Base-by-base conservation (phyloP, 2,888 invertebrate species). In the Ophion obscuratus region DNA sequence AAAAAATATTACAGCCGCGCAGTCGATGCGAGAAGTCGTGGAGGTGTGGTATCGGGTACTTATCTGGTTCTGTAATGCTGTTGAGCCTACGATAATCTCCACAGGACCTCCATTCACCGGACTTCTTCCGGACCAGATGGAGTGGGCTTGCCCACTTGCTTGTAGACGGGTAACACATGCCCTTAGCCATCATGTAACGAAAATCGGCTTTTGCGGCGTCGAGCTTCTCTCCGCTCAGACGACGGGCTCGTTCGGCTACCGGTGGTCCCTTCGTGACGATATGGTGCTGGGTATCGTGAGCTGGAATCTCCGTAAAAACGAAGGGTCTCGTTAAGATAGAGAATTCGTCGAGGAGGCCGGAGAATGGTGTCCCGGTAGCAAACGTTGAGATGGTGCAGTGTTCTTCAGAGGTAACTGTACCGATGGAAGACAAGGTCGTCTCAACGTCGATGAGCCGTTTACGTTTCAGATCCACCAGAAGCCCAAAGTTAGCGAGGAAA, bases 151-250 rank as follows among this genome's bases (percentile, higher is more conserved):
- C 78, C 88, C 89, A 90, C 3, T 88, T 88, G 40, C 89, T 90
- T 27, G 66, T 84, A 17, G 90, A 91, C 4, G 89, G 91, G n/a
- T 88, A 79, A 47, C 89, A 87, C 67, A 90, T 89, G 9, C 91
- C 90, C 2, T 80, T 61, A 11, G 89, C 84, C 0, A 89, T 53
- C 89, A 91, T 88, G 0, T 78, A 62, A 9, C 87, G 53, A 70
- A 90, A 91, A 27, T 90, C 88, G 6, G 61, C 7, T 66, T 89
- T 90, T 2, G 90, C 90, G 2, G 83, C 88, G 31, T 68, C 53
- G 1, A 89, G 82, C 66, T 88, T 88, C 7, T 92, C 90, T 0
- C 89, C 89, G 10, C 88, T 77, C 6, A 90, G 83, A 5, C 83
- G 62, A 53, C 87, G 75, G 0, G 86, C 84, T 9, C 87, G 81